A percentile compares a stretch with the other conserved stretches of the same genome.
These are phyloP conservation scores for Thermophis baileyi DNA, from an alignment of 2,113 vertebrate genomes.

Conservation along the genomic window DNA sequence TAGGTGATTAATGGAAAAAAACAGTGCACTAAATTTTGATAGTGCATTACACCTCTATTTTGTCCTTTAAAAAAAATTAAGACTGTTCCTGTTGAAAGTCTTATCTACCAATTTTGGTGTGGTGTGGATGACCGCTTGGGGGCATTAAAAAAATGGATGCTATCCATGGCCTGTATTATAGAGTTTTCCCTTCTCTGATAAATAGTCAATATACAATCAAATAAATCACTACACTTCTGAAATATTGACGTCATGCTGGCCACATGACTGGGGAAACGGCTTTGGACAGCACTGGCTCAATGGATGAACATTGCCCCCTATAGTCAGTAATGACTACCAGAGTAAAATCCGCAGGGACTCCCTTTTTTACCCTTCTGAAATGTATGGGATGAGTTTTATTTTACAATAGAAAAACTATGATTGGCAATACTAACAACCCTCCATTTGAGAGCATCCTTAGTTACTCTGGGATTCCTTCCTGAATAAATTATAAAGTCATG, in stretches of 20 bases:
- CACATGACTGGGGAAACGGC: neutral
- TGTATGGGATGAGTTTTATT: neutral
- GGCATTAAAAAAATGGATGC: neutral
- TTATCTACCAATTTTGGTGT: neutral
- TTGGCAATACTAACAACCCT: neutral
- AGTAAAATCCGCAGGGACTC: neutral
- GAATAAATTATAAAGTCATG: neutral
- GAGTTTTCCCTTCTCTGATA: neutral
- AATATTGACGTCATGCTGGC: neutral
- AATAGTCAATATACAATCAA: neutral
- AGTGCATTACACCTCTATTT: neutral
- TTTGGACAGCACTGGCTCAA: neutral
- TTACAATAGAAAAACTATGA: neutral
- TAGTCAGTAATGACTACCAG: neutral
- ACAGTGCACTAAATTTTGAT: neutral
- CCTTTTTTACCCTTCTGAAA: neutral
- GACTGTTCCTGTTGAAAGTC: neutral
- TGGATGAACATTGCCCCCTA: neutral
- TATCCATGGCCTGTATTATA: neutral
- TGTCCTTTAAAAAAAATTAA: neutral
- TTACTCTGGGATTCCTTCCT: neutral
- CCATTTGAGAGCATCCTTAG: neutral
- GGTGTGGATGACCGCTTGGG: neutral
- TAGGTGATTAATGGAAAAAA: neutral
- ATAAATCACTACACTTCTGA: neutral